Base-by-base conservation (phyloP, 2,888 invertebrate genomes). In the Epinotia demarniana region DNA sequence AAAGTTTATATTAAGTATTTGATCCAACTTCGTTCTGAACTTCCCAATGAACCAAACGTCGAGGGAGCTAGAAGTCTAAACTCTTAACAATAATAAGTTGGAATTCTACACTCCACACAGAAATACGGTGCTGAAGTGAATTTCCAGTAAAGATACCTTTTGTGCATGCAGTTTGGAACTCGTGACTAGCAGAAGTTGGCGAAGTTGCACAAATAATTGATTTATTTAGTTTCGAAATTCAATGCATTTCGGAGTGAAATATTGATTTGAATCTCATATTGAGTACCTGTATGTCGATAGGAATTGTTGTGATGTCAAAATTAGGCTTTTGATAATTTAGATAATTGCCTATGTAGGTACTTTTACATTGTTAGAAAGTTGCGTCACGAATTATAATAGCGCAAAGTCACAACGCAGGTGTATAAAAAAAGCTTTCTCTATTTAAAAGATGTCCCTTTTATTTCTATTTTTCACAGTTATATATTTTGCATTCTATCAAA, bases 81-180 rank as follows among this genome's bases (percentile, higher is more conserved):
- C 74, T 75, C 58, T 75, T 75, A 75, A 75, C 74, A 75, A 75
- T 70, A 75, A 75, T 70, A 75, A 70, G 70, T 75, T 70, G 70
- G 73, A 55, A 53, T 70, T 49, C 64, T 18, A n/a, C 18, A 5
- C 58, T 16, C 16, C 2, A 5, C 19, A 57, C 57, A 58, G 39
- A 68, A 58, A 33, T 68, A 43, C 68, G 57, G 43, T 58, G 1
- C n/a, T 43, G 23, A 43, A 9, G 8, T 39, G 23, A 19, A 57
- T 43, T 68, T 58, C 12, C 19, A 19, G 19, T 12, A 16, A 23
- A 43, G 5, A 58, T 68, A 23, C 58, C 68, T 68, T 58, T 68
- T n/a, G 18, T 6, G 43, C 12, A 0, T 57, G 23, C 13, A 6
- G n/a, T 16, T 2, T 8, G 2, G 33, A 72, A 16, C 23, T 19